Conservation (phyloP, 2,797 vertebrate species). For the Garrulus glandarius region DNA sequence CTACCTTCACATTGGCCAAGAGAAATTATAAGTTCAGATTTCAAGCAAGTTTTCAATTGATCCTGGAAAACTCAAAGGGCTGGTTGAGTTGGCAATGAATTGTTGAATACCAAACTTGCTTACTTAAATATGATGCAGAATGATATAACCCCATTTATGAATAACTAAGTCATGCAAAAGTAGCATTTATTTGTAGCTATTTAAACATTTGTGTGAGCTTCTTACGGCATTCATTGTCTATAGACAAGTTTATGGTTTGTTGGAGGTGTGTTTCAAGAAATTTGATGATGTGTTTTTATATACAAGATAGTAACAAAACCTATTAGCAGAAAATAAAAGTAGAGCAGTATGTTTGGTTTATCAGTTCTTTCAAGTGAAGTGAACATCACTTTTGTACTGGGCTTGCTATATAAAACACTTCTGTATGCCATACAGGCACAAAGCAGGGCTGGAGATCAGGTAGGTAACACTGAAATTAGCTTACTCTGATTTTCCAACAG, state of each 20-base stretch:
- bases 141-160: background rate
- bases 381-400: background rate
- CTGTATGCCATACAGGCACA: background rate
- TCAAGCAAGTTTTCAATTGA: background rate
- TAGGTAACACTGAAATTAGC: background rate
- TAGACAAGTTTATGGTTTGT: background rate
- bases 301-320: background rate
- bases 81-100: background rate
- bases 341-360: background rate
- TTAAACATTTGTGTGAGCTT: background rate
- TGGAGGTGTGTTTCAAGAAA: background rate
- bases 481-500: background rate
- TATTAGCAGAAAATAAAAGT: background rate
- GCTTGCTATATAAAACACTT: background rate
- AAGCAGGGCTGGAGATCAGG: background rate
- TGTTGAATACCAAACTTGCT: background rate
- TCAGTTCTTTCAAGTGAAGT: background rate
- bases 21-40: background rate
- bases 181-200: background rate
- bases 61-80: background rate
- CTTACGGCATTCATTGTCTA: background rate
- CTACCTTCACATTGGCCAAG: background rate
- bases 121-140: background rate
- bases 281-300: background rate
- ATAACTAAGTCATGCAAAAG: background rate